phyloP scores from a whole-genome alignment of 2,797 vertebrate species.

The Eulemur coronatus region DNA sequence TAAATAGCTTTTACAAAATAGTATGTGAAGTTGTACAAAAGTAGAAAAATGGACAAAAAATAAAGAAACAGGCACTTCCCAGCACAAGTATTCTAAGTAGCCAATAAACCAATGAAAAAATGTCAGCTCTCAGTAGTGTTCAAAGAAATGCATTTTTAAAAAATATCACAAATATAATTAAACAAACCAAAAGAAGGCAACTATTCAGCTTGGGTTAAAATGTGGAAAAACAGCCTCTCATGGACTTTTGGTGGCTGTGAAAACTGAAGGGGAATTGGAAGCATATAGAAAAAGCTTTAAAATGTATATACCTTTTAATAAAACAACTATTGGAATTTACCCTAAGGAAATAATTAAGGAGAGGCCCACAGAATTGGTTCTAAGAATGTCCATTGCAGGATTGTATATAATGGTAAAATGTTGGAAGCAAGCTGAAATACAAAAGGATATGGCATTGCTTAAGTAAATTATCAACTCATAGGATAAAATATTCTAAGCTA shows the following conservation, averaged over 20 bases:
- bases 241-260: not conserved
- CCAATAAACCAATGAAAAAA: not conserved
- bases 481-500: conserved; percentile 1
- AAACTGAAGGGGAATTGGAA: not conserved
- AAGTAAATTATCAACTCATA: conserved; percentile 3
- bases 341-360: conserved; percentile 32
- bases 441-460: not conserved
- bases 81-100: not conserved
- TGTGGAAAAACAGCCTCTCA: not conserved
- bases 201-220: not conserved
- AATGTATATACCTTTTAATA: not conserved
- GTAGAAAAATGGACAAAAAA: conserved; percentile 39
- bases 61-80: not conserved
- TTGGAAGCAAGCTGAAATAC: conserved; percentile 25
- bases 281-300: not conserved
- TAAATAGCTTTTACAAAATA: not conserved
- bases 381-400: not conserved
- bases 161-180: not conserved
- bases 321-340: conserved; percentile 26
- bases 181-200: not conserved
- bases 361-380: not conserved
- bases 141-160: not conserved
- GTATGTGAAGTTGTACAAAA: not conserved
- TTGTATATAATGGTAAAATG: conserved; percentile 23
- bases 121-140: not conserved